Conservation (phyloP, 2,888 invertebrate species). For the Drosophila falleni region DNA sequence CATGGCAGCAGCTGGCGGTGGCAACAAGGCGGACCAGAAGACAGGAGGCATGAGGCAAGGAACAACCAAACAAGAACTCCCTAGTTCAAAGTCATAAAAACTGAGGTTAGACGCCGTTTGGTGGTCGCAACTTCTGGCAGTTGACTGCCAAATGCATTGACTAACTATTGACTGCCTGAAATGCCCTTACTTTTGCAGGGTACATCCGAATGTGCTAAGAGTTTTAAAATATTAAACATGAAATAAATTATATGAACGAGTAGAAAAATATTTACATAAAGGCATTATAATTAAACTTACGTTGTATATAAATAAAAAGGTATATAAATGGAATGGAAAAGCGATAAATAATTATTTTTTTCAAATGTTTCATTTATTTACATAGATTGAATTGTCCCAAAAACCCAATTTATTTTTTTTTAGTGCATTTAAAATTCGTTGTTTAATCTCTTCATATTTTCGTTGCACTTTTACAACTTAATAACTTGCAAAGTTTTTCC, state of each 20-base stretch:
- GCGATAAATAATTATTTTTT: too few species aligned
- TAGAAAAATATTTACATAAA: too few species aligned
- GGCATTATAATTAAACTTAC: too few species aligned
- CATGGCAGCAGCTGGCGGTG: constrained; percentile 65
- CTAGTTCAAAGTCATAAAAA: constrained; percentile 38
- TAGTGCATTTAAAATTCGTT: constrained; percentile 3
- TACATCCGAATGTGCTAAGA: not conserved
- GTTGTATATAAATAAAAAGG: too few species aligned
- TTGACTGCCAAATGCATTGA: constrained; percentile 37
- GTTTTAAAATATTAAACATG: too few species aligned
- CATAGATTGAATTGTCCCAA: too few species aligned
- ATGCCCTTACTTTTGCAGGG: not conserved
- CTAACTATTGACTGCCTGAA: constrained; percentile 22
- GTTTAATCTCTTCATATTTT: not conserved
- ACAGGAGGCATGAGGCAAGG: not conserved
- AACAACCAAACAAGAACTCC: constrained; percentile 9
- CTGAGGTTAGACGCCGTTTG: constrained; percentile 44
- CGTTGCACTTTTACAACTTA: constrained; percentile 27
- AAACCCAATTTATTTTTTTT: not conserved
- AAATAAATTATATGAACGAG: too few species aligned
- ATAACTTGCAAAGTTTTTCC: constrained; percentile 39
- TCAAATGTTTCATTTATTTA: too few species aligned
- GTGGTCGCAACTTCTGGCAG: constrained; percentile 27
- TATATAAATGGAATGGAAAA: too few species aligned
- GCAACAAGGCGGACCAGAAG: not conserved